These are phyloP conservation scores for Hyla sarda DNA, from an alignment of 2,113 vertebrate genomes.

Conservation along the genomic window DNA sequence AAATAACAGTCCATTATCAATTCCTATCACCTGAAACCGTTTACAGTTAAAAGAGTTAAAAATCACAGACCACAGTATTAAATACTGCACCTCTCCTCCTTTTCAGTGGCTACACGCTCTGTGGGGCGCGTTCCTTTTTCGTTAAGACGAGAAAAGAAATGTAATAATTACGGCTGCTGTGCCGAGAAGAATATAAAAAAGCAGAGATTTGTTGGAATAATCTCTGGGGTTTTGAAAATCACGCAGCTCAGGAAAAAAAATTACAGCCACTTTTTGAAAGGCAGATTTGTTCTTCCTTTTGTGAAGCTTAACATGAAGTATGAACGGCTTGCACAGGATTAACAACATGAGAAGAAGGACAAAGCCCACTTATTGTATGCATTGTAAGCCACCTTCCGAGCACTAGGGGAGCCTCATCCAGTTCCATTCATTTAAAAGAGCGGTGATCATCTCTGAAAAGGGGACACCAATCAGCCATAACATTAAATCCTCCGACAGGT, in stretches of 20 bases:
- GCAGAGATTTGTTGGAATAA: slow-evolving; percentile 58
- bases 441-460: not conserved
- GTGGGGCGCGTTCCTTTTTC: slow-evolving; percentile 52
- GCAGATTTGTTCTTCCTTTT: slow-evolving; percentile 57
- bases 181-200: slow-evolving; percentile 41
- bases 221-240: slow-evolving; percentile 57
- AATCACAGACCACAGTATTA: not conserved
- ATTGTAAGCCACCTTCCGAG: slow-evolving; percentile 4
- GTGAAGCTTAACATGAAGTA: slow-evolving; percentile 52
- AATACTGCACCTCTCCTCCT: not conserved
- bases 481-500: no score
- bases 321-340: slow-evolving; percentile 52
- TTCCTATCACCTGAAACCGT: not conserved
- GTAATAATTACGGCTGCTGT: slow-evolving; percentile 56
- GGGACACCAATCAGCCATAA: not conserved
- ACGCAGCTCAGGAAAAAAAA: slow-evolving; percentile 47
- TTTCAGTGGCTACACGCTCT: slow-evolving; percentile 1
- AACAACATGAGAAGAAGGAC: slow-evolving; percentile 38
- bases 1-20: no score
- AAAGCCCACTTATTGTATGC: slow-evolving; percentile 36
- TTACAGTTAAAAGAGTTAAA: slow-evolving; percentile 25
- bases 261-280: slow-evolving; percentile 51
- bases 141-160: slow-evolving; percentile 55
- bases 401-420: slow-evolving; percentile 18
- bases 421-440: not conserved